phyloP scores from a whole-genome alignment of 1,140 invertebrate genomes.

The Drosophila cardini region DNA sequence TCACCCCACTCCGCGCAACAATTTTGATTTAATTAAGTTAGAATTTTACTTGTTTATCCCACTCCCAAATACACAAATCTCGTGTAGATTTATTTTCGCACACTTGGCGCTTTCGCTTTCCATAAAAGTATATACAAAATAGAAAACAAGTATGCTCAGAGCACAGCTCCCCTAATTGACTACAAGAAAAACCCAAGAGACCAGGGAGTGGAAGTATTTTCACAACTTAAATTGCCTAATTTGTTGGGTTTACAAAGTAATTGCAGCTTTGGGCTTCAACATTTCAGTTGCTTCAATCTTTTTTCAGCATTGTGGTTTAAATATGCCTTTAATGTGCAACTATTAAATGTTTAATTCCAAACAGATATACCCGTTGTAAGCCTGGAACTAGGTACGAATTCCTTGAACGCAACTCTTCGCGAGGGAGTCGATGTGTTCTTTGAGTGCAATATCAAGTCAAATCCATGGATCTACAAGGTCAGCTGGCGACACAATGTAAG shows the following conservation, averaged over 20 bases:
- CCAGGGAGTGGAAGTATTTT: conserved; percentile 7
- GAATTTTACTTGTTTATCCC: conserved; percentile 55
- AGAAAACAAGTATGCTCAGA: conserved; percentile 18
- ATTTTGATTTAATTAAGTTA: conserved; percentile 81
- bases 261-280: conserved; percentile 60
- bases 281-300: conserved; percentile 46
- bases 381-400: conserved; percentile 91
- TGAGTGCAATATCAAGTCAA: conserved; percentile 94
- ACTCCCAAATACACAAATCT: neutral
- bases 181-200: conserved; percentile 14
- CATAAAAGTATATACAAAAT: conserved; percentile 49
- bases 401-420: conserved; percentile 90
- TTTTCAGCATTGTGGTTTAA: conserved; percentile 32
- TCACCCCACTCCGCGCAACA: conserved; percentile 67
- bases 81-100: conserved; percentile 42
- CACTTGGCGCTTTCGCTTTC: conserved; percentile 30
- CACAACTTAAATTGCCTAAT: conserved; percentile 81
- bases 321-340: conserved; percentile 13
- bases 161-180: conserved; percentile 25
- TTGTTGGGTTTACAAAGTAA: conserved; percentile 80
- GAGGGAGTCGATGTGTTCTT: conserved; percentile 96
- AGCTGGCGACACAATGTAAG: conserved; percentile 94
- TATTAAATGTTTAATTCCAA: conserved; percentile 3
- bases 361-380: conserved; percentile 92
- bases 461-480: conserved; percentile 94